Percentiles rank a stretch among this genome's conserved stretches.
Conservation (phyloP, 2,888 invertebrate genomes). For the Diarsia dahlii region DNA sequence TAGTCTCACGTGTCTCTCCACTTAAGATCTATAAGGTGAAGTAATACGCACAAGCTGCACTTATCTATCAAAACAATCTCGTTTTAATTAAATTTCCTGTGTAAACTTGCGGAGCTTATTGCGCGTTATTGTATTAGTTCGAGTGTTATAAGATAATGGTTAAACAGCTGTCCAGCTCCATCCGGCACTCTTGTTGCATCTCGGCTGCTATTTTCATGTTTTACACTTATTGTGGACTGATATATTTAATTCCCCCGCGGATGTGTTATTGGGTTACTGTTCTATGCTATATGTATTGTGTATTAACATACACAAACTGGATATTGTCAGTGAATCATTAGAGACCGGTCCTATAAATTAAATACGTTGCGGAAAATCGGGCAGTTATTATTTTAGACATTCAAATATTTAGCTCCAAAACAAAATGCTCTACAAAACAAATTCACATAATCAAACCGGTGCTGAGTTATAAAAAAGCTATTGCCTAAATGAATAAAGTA, state of each 20-base stretch:
- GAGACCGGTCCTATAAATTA: constrained; percentile 41
- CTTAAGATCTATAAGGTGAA: constrained; percentile 31
- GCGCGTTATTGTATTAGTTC: constrained; percentile 46
- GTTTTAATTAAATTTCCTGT: constrained; percentile 44
- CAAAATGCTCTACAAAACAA: not conserved
- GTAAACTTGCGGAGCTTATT: constrained; percentile 35
- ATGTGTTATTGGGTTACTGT: constrained; percentile 45
- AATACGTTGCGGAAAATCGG: constrained; percentile 20
- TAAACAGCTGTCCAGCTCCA: constrained; percentile 19
- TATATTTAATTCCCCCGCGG: constrained; percentile 41
- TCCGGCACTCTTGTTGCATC: constrained; percentile 50
- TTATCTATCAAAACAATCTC: constrained; percentile 37
- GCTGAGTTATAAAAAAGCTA: not conserved
- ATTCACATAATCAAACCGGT: not conserved
- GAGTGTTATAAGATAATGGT: constrained; percentile 59
- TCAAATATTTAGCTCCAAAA: constrained; percentile 3
- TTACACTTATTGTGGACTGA: constrained; percentile 58
- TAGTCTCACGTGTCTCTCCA: constrained; percentile 28
- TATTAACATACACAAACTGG: constrained; percentile 20
- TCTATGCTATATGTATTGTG: constrained; percentile 12
- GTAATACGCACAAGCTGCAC: constrained; percentile 14
- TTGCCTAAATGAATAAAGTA: not conserved
- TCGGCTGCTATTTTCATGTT: constrained; percentile 60
- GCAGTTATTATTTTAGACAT: not conserved
- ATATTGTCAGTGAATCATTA: constrained; percentile 44